Percentiles rank a stretch among this genome's conserved stretches.
Evolutionary conservation across 1,140 invertebrate genomes (phyloP).

Genomic region (Brachystomella parvula): DNA sequence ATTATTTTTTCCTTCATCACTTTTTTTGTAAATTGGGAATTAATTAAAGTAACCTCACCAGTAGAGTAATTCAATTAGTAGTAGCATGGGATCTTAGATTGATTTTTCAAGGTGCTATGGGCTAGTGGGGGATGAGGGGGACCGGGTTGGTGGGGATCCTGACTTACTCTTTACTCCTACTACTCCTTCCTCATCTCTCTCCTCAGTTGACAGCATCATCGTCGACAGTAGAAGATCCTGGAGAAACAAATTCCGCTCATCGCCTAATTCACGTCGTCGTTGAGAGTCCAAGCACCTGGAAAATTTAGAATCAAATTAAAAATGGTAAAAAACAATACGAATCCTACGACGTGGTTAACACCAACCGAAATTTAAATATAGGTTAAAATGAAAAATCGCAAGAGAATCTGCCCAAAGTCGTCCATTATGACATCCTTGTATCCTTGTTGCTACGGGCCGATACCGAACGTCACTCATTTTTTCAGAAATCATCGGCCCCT

Average conservation of each 20-base stretch:
- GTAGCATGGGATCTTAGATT: not conserved
- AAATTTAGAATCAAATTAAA: slow-evolving; percentile 25
- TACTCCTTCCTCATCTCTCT: not conserved
- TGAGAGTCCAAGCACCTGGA: slow-evolving; percentile 53
- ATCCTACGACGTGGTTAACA: not conserved
- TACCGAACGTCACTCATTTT: no score
- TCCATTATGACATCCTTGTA: no score
- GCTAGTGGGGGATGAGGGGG: not conserved
- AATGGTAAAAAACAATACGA: not conserved
- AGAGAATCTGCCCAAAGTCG: no score
- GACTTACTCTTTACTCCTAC: no score
- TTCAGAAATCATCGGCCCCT: no score
- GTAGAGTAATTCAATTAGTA: slow-evolving; percentile 1
- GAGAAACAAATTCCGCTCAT: slow-evolving; percentile 59
- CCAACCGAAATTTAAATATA: not conserved
- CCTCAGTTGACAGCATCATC: slow-evolving; percentile 42
- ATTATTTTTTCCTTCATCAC: no score
- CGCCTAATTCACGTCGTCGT: slow-evolving; percentile 50
- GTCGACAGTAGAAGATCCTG: slow-evolving; percentile 59
- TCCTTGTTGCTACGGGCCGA: no score
- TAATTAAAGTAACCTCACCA: slow-evolving; percentile 3
- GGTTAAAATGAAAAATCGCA: not conserved
- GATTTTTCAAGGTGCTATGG: not conserved
- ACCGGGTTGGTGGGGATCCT: not conserved
- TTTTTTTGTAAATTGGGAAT: no score